Evolutionary conservation across 2,888 invertebrate species (phyloP), one percentile per base, ranked within the genome.

Genomic region (Yponomeuta evonymella): DNA sequence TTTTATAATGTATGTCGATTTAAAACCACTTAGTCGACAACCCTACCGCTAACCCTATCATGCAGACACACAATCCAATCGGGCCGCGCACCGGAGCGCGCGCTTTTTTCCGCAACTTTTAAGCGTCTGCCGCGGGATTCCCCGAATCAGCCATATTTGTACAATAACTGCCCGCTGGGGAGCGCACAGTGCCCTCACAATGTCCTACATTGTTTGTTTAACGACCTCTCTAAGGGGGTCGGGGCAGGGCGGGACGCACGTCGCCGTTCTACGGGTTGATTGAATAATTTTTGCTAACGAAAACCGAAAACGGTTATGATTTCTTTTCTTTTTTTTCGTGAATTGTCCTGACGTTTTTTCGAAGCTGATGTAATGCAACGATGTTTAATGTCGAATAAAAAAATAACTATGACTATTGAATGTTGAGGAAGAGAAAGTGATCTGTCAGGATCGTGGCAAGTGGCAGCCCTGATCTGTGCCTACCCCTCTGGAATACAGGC

Each of bases 91-190:
- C 73, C 79, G 79, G 76, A 82, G 83, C 85, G 83, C 75, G 78
- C 77, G 77, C 80, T 88, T 89, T 87, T 86, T 83, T 86, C 89
- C 87, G 83, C 89, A 90, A 90, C 86, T 90, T 89, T 89, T 87
- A 88, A 89, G 82, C 87, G 79, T 81, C 82, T 82, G 83, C 81
- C 83, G 76, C 79, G 73, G 79, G 85, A 85, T 87, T 86, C 84
- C 85, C 79, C 84, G 88, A 88, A 88, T 86, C 86, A 82, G 86
- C 84, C 82, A 83, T 84, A 87, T 86, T 86, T 83, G 85, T 84
- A 86, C 86, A 88, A 89, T 86, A 88, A 88, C 85, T 83, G 85
- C 81, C 82, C 84, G 81, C 80, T 76, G 79, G 84, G 85, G 85
- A 83, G 77, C 81, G 77, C 79, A 78, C 78, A 58, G 51, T 58